A percentile compares a stretch with the other conserved stretches of the same genome.
These are phyloP conservation scores for Schizothorax lantsangensis DNA, from an alignment of 2,797 vertebrate genomes.

Conservation along the genomic window DNA sequence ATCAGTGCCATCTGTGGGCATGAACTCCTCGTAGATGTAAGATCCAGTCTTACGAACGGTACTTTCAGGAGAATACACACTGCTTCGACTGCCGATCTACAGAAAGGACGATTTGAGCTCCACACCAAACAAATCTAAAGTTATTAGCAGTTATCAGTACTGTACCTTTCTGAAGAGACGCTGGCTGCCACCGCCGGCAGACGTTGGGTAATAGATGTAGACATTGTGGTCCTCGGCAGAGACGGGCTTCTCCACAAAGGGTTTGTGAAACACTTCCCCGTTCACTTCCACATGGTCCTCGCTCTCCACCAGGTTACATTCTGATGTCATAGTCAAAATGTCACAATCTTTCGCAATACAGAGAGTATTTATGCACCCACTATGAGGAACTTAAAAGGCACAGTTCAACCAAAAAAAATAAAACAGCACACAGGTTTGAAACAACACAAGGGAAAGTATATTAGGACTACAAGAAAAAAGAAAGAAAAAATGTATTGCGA, in stretches of 20 bases:
- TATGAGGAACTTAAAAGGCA: neutral
- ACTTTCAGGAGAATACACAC: slow-evolving; percentile 96
- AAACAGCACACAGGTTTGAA: neutral
- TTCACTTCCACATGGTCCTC: slow-evolving; percentile 98
- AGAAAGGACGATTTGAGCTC: slow-evolving; percentile 22
- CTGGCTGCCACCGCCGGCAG: slow-evolving; percentile 96
- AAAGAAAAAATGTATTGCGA: too few relatives aligned
- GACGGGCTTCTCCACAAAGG: slow-evolving; percentile 98
- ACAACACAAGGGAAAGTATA: neutral
- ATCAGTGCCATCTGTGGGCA: slow-evolving; percentile 97
- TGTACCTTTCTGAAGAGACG: slow-evolving; percentile 95
- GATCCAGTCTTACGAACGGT: slow-evolving; percentile 94
- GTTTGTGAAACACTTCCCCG: slow-evolving; percentile 93
- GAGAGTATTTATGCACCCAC: neutral
- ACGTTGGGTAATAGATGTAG: slow-evolving; percentile 98
- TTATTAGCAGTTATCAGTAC: neutral
- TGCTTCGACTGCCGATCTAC: slow-evolving; percentile 96
- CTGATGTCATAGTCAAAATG: slow-evolving; percentile 59
- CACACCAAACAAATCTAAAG: neutral
- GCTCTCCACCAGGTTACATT: slow-evolving; percentile 84
- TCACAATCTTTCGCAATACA: neutral
- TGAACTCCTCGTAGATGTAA: slow-evolving; percentile 98
- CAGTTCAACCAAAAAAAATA: neutral
- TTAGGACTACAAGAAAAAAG: neutral
- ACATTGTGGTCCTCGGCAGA: slow-evolving; percentile 98